Percentiles rank a stretch among this genome's conserved stretches.
phyloP scores from a whole-genome alignment of 37 sponge, comb jelly and placozoan genomes.

The Petrosia ficiformis region DNA sequence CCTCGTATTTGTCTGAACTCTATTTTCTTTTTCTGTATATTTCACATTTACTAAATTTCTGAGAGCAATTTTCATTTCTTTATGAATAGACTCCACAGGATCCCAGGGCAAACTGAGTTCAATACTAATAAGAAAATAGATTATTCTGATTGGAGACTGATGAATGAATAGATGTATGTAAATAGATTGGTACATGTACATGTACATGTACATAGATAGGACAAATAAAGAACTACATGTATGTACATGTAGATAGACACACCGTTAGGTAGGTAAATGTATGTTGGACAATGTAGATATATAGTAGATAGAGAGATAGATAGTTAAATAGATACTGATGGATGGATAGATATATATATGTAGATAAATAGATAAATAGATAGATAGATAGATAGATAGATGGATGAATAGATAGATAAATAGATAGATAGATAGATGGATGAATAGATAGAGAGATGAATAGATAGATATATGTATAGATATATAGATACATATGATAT shows the following conservation, averaged over 20 bases:
- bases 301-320: no score
- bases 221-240: slow-evolving; percentile 18
- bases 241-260: slow-evolving; percentile 5
- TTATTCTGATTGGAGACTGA: neutral
- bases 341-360: no score
- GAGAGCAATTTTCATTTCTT: slow-evolving; percentile 30
- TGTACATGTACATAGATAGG: slow-evolving; percentile 1
- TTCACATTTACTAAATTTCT: neutral
- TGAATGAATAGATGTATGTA: neutral
- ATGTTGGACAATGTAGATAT: no score
- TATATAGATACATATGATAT: no score
- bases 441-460: no score
- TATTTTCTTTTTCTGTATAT: neutral
- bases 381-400: no score
- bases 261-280: no score
- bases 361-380: no score
- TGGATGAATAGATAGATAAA: no score
- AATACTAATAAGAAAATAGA: slow-evolving; percentile 7
- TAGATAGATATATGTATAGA: no score
- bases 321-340: no score
- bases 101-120: slow-evolving; percentile 72
- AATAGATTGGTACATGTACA: neutral
- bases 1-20: neutral
- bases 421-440: no score
- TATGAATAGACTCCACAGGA: slow-evolving; percentile 38